Base-by-base conservation (phyloP, 2,113 vertebrate genomes). In the Vicugna pacos region DNA sequence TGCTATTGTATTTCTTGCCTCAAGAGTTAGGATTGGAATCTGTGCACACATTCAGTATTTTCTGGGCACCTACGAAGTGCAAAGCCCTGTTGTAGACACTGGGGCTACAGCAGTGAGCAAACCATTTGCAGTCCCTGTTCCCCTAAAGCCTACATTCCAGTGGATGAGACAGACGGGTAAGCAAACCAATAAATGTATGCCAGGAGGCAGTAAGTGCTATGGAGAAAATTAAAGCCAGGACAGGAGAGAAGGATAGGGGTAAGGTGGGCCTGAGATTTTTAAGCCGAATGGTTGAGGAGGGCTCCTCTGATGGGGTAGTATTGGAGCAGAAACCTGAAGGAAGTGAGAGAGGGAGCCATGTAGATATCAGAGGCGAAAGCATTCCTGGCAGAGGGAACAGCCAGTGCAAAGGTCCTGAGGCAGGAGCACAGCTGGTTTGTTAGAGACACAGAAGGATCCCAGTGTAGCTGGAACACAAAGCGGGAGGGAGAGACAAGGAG, bases 401-500 rank as follows among this genome's bases (percentile, higher is more conserved):
- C 16, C 77, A 58, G 83, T 75, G 19, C 62, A 86, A 93, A 96
- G 62, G 38, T 82, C 79, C 87, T 92, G 79, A 89, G 73, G 79
- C 50, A 91, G 65, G 50, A 30, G 48, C 6, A 22, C n/a, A 48
- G 30, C 50, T 62, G 10, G 15, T 83, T 24, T 73, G 24, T 77
- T n/a, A 75, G 15, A 20, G 62, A 46, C 3, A n/a, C 12, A 15
- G 3, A 67, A 90, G 87, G 60, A 95, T 75, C 77, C 8, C 60
- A 82, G 15, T 22, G 6, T 24, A 52, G 28, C 70, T 85, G 58
- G 17, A 67, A 77, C 42, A 67, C 35, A 50, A 73, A 20, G 3
- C 3, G 16, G 14, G 9, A 69, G 22, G 6, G 24, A 5, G 28
- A 58, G n/a, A 83, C 26, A 17, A 52, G 30, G 20, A 84, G 14